These are phyloP conservation scores for Drosophila koepferae DNA, from an alignment of 2,888 invertebrate genomes.

Conservation along the genomic window DNA sequence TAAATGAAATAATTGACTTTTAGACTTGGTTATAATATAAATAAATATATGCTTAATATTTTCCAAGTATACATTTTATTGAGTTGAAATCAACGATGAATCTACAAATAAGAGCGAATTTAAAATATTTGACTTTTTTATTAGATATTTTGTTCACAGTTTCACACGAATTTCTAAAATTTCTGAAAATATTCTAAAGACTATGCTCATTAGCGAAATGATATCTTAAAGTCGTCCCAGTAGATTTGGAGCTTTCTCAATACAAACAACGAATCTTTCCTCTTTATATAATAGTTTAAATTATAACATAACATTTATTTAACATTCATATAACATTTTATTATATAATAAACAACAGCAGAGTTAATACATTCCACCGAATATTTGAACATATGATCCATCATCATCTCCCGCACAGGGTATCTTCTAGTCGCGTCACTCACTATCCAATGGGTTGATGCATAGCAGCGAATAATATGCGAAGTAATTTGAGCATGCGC, in stretches of 20 bases:
- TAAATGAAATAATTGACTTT: background rate
- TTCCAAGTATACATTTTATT: background rate
- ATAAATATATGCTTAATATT: too few relatives aligned
- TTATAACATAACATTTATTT: too few relatives aligned
- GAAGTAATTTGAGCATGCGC: constrained; percentile 25
- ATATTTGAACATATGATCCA: background rate
- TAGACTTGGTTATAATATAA: background rate
- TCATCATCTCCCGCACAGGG: background rate
- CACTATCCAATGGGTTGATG: constrained; percentile 16
- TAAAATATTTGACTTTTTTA: too few relatives aligned
- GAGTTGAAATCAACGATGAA: background rate
- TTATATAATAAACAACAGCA: too few relatives aligned
- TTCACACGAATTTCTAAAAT: too few relatives aligned
- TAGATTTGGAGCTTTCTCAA: background rate
- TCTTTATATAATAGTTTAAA: too few relatives aligned
- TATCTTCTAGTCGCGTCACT: background rate
- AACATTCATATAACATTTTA: too few relatives aligned
- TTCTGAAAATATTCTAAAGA: too few relatives aligned
- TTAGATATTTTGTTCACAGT: too few relatives aligned
- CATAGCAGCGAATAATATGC: constrained; percentile 37
- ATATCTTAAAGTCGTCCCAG: background rate
- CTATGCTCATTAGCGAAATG: too few relatives aligned
- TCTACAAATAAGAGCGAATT: too few relatives aligned
- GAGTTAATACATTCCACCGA: background rate
- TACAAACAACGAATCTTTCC: background rate